These are phyloP conservation scores for Lasaia peninsularis DNA, from an alignment of 1,140 invertebrate genomes.

Conservation along the genomic window DNA sequence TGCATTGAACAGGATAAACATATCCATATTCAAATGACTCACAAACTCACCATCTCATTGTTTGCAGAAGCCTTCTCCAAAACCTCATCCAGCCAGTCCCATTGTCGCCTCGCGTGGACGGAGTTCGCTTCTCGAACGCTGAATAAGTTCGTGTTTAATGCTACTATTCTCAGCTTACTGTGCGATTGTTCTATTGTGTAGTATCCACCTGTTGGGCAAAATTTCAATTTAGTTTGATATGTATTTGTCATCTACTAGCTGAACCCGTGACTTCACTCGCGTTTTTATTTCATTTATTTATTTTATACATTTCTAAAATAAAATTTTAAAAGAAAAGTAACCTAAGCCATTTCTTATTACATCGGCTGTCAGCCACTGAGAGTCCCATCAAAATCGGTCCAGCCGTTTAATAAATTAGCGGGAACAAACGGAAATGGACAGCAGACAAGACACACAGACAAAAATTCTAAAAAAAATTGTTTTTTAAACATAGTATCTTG, in stretches of 20 bases:
- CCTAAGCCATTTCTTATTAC: no score
- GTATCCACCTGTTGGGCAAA: constrained; percentile 83
- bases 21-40: background rate
- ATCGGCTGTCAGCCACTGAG: no score
- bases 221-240: background rate
- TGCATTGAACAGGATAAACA: background rate
- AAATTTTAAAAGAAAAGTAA: no score
- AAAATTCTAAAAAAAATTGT: no score
- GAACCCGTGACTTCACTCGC: no score
- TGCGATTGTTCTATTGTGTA: constrained; percentile 90
- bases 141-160: constrained; percentile 90
- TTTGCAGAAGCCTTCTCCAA: constrained; percentile 83
- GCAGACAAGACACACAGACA: no score
- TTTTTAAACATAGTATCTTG: no score
- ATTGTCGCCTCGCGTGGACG: constrained; percentile 80
- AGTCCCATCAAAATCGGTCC: no score
- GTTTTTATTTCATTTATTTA: no score
- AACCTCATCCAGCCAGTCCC: constrained; percentile 88
- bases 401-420: no score
- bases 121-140: constrained; percentile 47
- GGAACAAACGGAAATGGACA: no score
- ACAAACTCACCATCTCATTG: constrained; percentile 85
- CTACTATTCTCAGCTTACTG: constrained; percentile 88
- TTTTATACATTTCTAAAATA: no score
- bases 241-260: background rate